Evolutionary conservation across 2,888 invertebrate genomes (phyloP), one percentile per base, ranked within the genome.

Genomic region (Cheilosia variabilis): DNA sequence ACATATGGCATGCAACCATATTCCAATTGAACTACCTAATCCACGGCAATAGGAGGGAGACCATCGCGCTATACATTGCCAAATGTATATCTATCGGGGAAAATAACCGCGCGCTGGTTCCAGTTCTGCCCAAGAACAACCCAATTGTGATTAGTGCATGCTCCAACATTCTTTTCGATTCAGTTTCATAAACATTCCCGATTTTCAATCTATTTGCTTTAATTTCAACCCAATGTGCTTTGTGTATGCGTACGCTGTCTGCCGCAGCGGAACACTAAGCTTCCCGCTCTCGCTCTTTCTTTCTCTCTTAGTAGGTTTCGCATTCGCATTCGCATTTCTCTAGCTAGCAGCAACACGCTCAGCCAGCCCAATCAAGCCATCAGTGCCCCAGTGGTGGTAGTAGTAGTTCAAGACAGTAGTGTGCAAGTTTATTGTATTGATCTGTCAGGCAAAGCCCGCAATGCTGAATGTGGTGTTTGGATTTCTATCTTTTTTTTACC

Each of bases 391-490:
- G 31, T 9, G 31, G 27, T 50, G 9, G 50, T 50, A 50, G 9
- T 57, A 34, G 69, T 68, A 43, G 47, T 47, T 24, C 34, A 31
- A 17, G 31, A 13, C 19, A 43, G 60, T 17, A 24, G 43, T 60
- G 66, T 43, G 73, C 75, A 4, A 22, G 62, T 31, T 55, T 55
- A 53, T 78, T 78, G 75, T 86, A 86, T 86, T 86, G 86, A 86
- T 86, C 86, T 86, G 86, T 86, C 81, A 81, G 62, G 68, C 43
- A 52, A 86, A 76, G 66, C 75, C 86, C 72, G 86, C 81, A 86
- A 68, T 81, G 86, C 76, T 72, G 72, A 69, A 58, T 71, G 69
- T 66, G 17, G 50, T 45, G 66, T 57, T 86, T 57, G 37, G 62
- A 68, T 77, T 66, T 66, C 52, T 72, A 76, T 81, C 81, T 52